Evolutionary conservation across 2,888 invertebrate genomes (phyloP).

Genomic region (Zelleria hepariella): DNA sequence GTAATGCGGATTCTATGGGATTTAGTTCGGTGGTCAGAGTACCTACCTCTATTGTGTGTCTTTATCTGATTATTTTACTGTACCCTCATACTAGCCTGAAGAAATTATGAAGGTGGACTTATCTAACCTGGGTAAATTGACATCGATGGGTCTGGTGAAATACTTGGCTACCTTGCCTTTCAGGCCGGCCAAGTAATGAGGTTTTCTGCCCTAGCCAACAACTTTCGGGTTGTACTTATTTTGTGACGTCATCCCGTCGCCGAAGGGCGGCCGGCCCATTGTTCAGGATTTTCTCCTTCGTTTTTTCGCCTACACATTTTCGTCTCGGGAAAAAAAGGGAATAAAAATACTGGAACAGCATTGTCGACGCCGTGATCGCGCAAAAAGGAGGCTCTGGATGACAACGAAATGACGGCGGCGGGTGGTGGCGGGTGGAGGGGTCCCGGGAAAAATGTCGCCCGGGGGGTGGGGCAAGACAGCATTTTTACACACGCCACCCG

Average conservation of each 20-base stretch:
- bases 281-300: constrained; percentile 63
- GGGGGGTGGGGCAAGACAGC: constrained; percentile 62
- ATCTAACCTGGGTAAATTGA: no score
- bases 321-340: constrained; percentile 48
- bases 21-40: no score
- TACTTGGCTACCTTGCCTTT: no score
- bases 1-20: no score
- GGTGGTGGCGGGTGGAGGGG: constrained; percentile 52
- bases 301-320: constrained; percentile 46
- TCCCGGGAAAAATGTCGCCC: constrained; percentile 61
- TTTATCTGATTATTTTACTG: no score
- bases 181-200: no score
- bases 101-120: no score
- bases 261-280: constrained; percentile 58
- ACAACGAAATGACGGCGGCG: constrained; percentile 67
- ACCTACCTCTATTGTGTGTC: no score
- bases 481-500: constrained; percentile 56
- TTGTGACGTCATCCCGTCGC: constrained; percentile 58
- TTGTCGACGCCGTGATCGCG: constrained; percentile 65
- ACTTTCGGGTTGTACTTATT: neutral
- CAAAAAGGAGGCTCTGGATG: constrained; percentile 63
- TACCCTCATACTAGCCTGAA: no score
- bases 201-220: no score
- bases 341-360: constrained; percentile 65
- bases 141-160: no score